Evolutionary conservation across 1,140 invertebrate genomes (phyloP), one percentile per base, ranked within the genome.

Genomic region (Oryctes rhinoceros): DNA sequence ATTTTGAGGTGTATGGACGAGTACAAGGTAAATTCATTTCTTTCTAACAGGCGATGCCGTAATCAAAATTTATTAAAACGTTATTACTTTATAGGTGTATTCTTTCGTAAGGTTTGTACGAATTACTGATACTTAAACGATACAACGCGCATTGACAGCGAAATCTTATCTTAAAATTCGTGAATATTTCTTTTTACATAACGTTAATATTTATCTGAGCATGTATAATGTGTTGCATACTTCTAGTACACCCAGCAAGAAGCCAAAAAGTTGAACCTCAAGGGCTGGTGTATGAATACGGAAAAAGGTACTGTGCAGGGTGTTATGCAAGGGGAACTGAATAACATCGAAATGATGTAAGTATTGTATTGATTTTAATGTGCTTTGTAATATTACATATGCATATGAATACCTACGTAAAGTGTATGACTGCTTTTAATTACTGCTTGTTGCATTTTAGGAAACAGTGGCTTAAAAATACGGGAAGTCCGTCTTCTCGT

Each of bases 261-360:
- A 87, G 93, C 91, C 0, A 90, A 91, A 78, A 90, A 91, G 83
- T 87, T 94, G 18, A 90, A 90, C 4, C 83, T 96, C 1, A 90
- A 88, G 83, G 94, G 95, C 18, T 96, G 94, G 93, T 94, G 94
- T 82, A 92, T 91, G 89, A 96, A 96, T 85, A 95, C 94, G 0
- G 82, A 88, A 1, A 81, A 87, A 76, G 92, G 90, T n/a, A 95
- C 94, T 5, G 94, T 96, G 1, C 84, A 91, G 39, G 94, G 95
- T 13, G 89, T 90, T 76, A 84, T 95, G 24, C 91, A 96, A 88
- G 95, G 95, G 53, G 88, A 90, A 9, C 82, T 87, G 75, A 85
- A 89, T 1, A 91, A 92, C 87, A 84, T 96, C 18, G 87, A 91
- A 71, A 83, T 90, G 84, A 95, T 96, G 94, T 95, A 90, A 91